phyloP scores from a whole-genome alignment of 2,888 invertebrate species.

The Cantharis rufa region DNA sequence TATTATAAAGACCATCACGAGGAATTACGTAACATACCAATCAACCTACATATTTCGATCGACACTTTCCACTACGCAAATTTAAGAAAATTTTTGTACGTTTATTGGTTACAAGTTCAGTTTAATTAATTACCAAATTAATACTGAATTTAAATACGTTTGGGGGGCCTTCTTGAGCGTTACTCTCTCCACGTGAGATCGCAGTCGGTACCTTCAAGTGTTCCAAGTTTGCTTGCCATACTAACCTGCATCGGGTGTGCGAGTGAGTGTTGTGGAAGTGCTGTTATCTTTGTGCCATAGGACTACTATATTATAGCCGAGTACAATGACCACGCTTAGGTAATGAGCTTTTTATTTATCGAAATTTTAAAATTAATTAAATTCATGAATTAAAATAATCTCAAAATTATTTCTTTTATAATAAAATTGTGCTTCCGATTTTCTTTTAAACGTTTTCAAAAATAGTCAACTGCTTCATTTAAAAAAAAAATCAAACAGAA shows the following conservation, averaged over 20 bases:
- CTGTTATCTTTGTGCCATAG: constrained; percentile 30
- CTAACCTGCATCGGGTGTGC: constrained; percentile 29
- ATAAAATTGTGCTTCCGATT: too few relatives aligned
- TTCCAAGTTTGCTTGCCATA: constrained; percentile 22
- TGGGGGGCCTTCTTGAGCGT: constrained; percentile 20
- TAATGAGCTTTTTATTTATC: neutral
- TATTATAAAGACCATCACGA: neutral
- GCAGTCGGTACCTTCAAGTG: constrained; percentile 24
- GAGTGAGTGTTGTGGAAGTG: constrained; percentile 30
- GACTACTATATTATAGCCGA: constrained; percentile 13
- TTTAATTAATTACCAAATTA: constrained; percentile 15
- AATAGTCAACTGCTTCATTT: neutral
- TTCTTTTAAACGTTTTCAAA: neutral
- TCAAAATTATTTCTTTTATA: neutral
- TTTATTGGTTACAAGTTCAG: constrained; percentile 2
- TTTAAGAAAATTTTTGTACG: neutral
- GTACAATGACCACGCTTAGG: constrained; percentile 19
- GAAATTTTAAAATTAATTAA: neutral
- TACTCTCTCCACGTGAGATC: constrained; percentile 18
- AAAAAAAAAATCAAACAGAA: neutral
- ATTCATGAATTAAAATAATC: neutral
- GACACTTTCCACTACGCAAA: constrained; percentile 3
- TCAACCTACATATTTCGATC: neutral
- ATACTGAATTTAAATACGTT: constrained; percentile 3
- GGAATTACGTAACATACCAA: neutral